Evolutionary conservation across 2,113 vertebrate species (phyloP).

Genomic region (Condylura cristata): DNA sequence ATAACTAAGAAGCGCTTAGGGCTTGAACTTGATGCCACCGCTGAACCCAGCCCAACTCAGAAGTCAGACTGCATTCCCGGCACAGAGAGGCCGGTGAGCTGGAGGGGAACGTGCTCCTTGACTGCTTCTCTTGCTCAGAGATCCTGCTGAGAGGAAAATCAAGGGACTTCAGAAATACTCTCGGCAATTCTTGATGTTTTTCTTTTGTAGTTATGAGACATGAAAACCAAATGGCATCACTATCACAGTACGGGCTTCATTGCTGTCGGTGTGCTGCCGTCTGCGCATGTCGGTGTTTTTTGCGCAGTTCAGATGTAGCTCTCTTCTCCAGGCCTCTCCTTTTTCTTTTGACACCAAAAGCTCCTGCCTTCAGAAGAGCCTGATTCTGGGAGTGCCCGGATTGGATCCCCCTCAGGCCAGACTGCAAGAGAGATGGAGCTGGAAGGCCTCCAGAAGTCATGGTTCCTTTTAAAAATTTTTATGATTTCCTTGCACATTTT

Average conservation of each 20-base stretch:
- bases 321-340: not conserved
- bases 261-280: not conserved
- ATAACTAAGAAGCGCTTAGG: not conserved
- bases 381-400: not conserved
- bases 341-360: not conserved
- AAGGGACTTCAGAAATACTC: slow-evolving; percentile 14
- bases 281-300: not conserved
- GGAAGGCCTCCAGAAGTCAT: not conserved
- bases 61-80: slow-evolving; percentile 10
- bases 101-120: not conserved
- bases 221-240: slow-evolving; percentile 14
- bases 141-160: slow-evolving; percentile 6
- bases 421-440: not conserved
- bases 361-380: not conserved
- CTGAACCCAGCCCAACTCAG: not conserved
- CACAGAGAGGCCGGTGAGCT: not conserved
- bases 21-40: not conserved
- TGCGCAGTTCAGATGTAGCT: not conserved
- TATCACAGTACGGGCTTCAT: slow-evolving; percentile 44
- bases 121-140: slow-evolving; percentile 23
- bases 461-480: not conserved
- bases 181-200: slow-evolving; percentile 10
- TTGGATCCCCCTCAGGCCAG: not conserved
- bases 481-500: not conserved
- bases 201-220: slow-evolving; percentile 32